Percentiles rank a stretch among this genome's conserved stretches.
Evolutionary conservation across 2,113 vertebrate genomes (phyloP).

Genomic region (Perca schrenkii): DNA sequence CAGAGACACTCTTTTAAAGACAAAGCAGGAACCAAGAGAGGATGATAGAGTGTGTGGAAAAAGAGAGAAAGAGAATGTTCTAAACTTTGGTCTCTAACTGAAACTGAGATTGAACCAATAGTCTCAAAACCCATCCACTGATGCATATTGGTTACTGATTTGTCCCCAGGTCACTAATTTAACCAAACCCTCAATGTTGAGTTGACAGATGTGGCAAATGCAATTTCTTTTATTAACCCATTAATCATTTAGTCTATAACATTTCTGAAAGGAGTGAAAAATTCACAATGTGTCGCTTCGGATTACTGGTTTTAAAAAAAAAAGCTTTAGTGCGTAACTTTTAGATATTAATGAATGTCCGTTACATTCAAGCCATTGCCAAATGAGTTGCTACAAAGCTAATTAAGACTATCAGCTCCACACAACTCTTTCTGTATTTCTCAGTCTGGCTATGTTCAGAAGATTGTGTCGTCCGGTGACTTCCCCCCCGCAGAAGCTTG

Average conservation of each 20-base stretch:
- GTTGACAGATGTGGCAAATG: slow-evolving; percentile 1
- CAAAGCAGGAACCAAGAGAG: neutral
- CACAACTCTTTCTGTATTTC: no score
- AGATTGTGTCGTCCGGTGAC: no score
- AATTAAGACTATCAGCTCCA: no score
- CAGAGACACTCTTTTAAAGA: slow-evolving; percentile 49
- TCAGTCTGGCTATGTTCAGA: no score
- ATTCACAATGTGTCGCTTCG: neutral
- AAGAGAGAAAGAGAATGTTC: slow-evolving; percentile 13
- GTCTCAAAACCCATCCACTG: neutral
- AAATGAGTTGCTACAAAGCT: no score
- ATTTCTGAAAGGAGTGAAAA: neutral
- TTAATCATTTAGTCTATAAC: neutral
- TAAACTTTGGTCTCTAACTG: neutral
- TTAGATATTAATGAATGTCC: no score
- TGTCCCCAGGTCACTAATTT: neutral
- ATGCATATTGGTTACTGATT: neutral
- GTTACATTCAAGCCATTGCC: no score
- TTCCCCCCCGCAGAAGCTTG: no score
- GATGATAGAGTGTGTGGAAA: neutral
- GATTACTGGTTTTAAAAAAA: no score
- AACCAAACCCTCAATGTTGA: slow-evolving; percentile 2
- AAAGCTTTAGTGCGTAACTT: no score
- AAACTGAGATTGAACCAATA: neutral
- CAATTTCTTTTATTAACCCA: neutral